phyloP scores from a whole-genome alignment of 1,140 invertebrate species.

The Panulirus ornatus region DNA sequence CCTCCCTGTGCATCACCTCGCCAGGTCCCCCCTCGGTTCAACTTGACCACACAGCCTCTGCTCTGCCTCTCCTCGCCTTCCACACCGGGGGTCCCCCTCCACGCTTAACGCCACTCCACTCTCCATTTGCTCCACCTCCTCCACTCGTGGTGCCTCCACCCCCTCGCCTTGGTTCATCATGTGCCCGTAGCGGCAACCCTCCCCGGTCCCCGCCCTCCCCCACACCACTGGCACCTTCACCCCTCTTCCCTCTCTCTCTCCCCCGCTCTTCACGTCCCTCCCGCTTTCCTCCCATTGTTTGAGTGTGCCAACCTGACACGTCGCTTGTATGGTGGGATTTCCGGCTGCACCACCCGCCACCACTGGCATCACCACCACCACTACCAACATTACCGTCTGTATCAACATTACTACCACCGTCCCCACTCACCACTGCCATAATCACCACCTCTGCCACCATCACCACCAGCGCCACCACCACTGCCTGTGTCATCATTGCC shows the following conservation, averaged over 20 bases:
- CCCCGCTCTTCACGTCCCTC: not conserved
- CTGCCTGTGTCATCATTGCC: not conserved
- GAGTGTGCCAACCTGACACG: constrained; percentile 27
- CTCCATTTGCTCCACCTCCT: not conserved
- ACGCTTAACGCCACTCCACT: not conserved
- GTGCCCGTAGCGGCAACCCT: not conserved
- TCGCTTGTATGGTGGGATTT: not conserved
- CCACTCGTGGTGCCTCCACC: not conserved
- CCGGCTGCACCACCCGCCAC: not conserved
- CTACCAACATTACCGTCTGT: not conserved
- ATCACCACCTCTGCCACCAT: not conserved
- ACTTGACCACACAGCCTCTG: too few relatives aligned
- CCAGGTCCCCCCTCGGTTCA: too few relatives aligned
- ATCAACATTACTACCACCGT: not conserved
- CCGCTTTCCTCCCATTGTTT: not conserved
- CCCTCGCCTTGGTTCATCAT: not conserved
- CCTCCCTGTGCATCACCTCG: too few relatives aligned
- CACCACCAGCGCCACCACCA: not conserved
- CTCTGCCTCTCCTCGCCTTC: too few relatives aligned
- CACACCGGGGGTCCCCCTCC: not conserved
- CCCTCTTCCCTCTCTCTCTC: constrained; percentile 33
- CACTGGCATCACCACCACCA: not conserved
- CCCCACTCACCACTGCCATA: not conserved
- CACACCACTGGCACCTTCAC: not conserved
- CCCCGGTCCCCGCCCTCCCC: not conserved